Conservation (phyloP, 2,113 vertebrate genomes). For the Formicarius rufipectus region DNA sequence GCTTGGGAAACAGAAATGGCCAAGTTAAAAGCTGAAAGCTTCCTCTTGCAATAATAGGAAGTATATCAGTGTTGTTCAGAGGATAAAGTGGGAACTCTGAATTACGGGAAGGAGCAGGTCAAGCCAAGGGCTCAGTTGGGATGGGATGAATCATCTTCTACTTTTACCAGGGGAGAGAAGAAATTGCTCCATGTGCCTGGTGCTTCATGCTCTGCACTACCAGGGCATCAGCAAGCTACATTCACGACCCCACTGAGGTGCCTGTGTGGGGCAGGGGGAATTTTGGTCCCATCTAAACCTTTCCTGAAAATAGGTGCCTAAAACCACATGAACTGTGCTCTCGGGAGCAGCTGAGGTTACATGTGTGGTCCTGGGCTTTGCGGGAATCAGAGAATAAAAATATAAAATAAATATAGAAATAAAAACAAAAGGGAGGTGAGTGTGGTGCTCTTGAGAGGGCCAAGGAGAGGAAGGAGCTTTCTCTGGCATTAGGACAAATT, state of each 20-base stretch:
- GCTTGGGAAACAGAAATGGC: neutral
- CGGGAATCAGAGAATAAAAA: no score
- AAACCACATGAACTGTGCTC: neutral
- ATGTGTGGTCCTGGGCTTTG: rapidly evolving
- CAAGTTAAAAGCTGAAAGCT: neutral
- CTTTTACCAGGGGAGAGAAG: neutral
- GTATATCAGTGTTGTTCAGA: neutral
- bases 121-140: rapidly evolving
- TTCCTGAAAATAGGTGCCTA: neutral
- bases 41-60: neutral
- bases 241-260: neutral
- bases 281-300: neutral
- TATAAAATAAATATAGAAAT: no score
- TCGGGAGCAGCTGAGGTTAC: neutral
- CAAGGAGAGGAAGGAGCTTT: neutral
- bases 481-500: neutral
- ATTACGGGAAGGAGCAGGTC: neutral
- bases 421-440: neutral
- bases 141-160: neutral
- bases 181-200: neutral
- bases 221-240: neutral
- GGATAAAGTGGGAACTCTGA: neutral
- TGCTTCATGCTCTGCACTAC: neutral
- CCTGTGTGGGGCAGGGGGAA: neutral
- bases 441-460: rapidly evolving